A percentile compares a stretch with the other conserved stretches of the same genome.
Evolutionary conservation across 1,140 invertebrate species (phyloP).

Genomic region (Drosophila tsacasi): DNA sequence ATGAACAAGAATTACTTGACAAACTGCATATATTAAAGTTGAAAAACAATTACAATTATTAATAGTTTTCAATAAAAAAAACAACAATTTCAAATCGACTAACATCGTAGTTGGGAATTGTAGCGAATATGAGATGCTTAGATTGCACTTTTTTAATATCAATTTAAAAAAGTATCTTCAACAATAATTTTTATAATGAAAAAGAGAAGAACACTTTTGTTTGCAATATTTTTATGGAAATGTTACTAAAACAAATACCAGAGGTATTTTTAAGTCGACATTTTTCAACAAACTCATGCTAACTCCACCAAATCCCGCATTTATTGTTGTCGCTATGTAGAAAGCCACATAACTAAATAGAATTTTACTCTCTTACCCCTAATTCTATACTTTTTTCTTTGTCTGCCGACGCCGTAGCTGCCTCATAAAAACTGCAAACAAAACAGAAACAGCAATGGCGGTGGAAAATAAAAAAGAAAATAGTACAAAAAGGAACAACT

Average conservation of each 20-base stretch:
- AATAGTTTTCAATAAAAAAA: too few relatives aligned
- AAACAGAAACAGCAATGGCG: constrained; percentile 42
- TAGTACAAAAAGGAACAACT: constrained; percentile 18
- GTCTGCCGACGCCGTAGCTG: constrained; percentile 51
- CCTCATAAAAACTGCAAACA: constrained; percentile 71
- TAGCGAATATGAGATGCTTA: not conserved
- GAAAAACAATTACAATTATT: too few relatives aligned
- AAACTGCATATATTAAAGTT: too few relatives aligned
- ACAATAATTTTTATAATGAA: not conserved
- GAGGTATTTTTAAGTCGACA: not conserved
- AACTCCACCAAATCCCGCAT: not conserved
- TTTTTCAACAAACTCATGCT: not conserved
- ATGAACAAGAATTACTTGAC: too few relatives aligned
- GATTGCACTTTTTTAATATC: too few relatives aligned
- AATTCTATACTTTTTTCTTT: constrained; percentile 12
- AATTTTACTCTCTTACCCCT: constrained; percentile 38
- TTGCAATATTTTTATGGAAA: not conserved
- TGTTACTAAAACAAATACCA: too few relatives aligned
- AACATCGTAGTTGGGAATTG: not conserved
- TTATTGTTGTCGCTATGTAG: constrained; percentile 45
- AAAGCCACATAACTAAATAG: constrained; percentile 79
- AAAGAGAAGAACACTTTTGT: not conserved
- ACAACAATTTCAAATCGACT: not conserved
- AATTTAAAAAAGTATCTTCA: not conserved
- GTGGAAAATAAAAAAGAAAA: constrained; percentile 3